A percentile compares a stretch with the other conserved stretches of the same genome.
Evolutionary conservation across 2,113 vertebrate species (phyloP).

Genomic region (Antechinus stuartii): DNA sequence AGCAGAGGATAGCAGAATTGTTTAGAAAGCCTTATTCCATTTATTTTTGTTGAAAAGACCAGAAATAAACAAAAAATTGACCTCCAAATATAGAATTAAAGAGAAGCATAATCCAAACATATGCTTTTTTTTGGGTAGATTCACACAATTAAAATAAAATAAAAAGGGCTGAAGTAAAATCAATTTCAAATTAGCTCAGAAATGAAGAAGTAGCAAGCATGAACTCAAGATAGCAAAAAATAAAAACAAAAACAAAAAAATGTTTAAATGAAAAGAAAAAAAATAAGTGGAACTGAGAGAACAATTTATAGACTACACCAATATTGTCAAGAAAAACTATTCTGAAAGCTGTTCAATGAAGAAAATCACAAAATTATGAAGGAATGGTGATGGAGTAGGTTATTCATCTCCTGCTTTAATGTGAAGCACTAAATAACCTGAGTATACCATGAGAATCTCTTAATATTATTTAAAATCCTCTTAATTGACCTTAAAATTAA

Average conservation of each 20-base stretch:
- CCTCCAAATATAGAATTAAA: too few relatives aligned
- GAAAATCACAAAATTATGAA: background rate
- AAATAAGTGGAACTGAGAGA: background rate
- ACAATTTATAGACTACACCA: background rate
- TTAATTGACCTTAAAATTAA: background rate
- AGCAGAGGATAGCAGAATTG: background rate
- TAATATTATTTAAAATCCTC: background rate
- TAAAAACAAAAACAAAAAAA: background rate
- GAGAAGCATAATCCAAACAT: background rate
- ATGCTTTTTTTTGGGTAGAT: background rate
- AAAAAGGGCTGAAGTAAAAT: background rate
- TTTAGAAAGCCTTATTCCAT: background rate
- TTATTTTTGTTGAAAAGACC: too few relatives aligned
- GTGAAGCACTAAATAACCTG: background rate
- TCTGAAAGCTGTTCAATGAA: background rate
- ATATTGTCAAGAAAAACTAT: background rate
- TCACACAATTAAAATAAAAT: background rate
- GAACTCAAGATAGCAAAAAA: background rate
- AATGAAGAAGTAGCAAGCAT: background rate
- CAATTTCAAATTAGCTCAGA: background rate
- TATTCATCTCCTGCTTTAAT: background rate
- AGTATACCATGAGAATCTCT: background rate
- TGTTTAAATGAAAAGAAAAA: background rate
- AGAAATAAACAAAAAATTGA: too few relatives aligned
- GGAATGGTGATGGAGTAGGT: background rate